Conservation (phyloP, 2,888 invertebrate species). For the Ophonus ardosiacus region DNA sequence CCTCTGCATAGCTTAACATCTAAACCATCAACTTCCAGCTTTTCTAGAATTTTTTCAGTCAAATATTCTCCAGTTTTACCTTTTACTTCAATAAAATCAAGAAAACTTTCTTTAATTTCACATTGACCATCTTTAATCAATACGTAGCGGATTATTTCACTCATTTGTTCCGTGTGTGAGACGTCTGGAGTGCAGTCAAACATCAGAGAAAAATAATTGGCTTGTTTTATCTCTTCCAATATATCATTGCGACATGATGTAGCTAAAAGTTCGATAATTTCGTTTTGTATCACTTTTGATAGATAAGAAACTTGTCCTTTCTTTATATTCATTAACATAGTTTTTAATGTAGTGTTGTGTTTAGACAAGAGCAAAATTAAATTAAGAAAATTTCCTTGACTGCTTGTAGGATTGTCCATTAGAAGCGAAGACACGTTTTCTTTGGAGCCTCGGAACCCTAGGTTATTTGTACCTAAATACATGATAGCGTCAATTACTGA, state of each 20-base stretch:
- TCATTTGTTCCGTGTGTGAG: conserved; percentile 70
- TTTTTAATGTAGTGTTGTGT: conserved; percentile 66
- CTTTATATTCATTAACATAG: conserved; percentile 60
- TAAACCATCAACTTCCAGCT: conserved; percentile 64
- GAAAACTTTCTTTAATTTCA: conserved; percentile 4
- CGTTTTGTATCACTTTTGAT: conserved; percentile 69
- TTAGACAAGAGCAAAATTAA: conserved; percentile 68
- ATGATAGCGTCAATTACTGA: conserved; percentile 68
- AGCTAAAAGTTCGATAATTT: conserved; percentile 69
- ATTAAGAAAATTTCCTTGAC: conserved; percentile 68
- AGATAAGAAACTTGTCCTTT: conserved; percentile 69
- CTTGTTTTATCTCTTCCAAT: conserved; percentile 65
- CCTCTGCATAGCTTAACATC: conserved; percentile 58
- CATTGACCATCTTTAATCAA: too few relatives aligned
- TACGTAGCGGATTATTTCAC: conserved; percentile 68
- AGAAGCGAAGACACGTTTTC: conserved; percentile 65
- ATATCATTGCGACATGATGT: conserved; percentile 66
- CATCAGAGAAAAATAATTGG: conserved; percentile 69
- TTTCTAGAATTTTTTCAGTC: conserved; percentile 61
- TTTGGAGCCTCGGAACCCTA: conserved; percentile 66
- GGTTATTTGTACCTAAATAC: conserved; percentile 67
- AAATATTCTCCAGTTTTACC: conserved; percentile 60
- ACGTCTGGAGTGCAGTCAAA: conserved; percentile 71
- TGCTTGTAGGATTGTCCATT: conserved; percentile 66
- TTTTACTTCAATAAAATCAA: conserved; percentile 44